These are phyloP conservation scores for Lasioglossum malachurum DNA, from an alignment of 2,888 invertebrate species.

Conservation along the genomic window DNA sequence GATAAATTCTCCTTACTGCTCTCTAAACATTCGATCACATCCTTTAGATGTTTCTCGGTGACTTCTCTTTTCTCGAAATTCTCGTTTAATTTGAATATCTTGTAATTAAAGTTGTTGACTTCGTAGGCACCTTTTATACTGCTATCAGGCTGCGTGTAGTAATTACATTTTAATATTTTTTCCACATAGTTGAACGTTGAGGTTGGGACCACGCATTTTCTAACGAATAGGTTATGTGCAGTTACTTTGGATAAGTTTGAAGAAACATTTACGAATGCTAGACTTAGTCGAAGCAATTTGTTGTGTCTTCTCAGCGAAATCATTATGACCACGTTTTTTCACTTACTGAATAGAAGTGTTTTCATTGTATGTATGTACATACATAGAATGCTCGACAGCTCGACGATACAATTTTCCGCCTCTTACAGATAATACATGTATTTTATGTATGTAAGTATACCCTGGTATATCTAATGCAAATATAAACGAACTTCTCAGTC, in stretches of 20 bases:
- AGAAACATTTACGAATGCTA: neutral
- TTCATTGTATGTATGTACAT: neutral
- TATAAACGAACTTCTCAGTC: too few species aligned
- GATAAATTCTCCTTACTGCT: neutral
- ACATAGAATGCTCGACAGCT: neutral
- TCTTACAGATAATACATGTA: neutral
- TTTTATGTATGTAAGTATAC: neutral
- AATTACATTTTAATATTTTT: neutral
- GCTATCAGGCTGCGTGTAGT: neutral
- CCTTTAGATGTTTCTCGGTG: neutral
- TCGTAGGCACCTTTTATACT: neutral
- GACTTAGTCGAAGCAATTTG: neutral
- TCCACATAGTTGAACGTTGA: neutral
- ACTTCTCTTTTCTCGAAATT: neutral
- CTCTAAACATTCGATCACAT: constrained; percentile 18
- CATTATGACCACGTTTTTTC: neutral
- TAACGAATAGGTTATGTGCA: neutral
- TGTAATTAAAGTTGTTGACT: constrained; percentile 13
- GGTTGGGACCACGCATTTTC: neutral
- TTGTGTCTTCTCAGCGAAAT: neutral
- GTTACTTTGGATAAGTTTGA: neutral
- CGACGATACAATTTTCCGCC: neutral
- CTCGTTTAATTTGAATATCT: constrained; percentile 20
- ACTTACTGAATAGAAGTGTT: neutral
- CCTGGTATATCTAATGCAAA: too few species aligned